phyloP scores from a whole-genome alignment of 2,797 vertebrate genomes.

The Poeciliopsis paucimaculata region DNA sequence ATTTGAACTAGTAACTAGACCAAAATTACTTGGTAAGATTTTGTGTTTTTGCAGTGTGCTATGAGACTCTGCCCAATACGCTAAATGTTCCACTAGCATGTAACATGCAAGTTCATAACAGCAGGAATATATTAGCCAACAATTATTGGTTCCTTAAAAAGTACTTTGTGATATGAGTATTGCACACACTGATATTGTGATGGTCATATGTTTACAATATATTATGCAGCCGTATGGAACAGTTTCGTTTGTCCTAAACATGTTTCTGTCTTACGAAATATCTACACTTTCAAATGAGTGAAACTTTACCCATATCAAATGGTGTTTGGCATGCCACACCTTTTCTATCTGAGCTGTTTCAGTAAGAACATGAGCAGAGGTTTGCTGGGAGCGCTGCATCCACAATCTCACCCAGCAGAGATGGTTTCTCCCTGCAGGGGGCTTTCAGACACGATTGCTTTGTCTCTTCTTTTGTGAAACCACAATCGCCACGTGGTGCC shows the following conservation, averaged over 20 bases:
- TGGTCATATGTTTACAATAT: background rate
- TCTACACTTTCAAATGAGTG: slow-evolving; percentile 42
- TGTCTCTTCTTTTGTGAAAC: slow-evolving; percentile 63
- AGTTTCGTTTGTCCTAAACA: slow-evolving; percentile 3
- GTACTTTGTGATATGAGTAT: background rate
- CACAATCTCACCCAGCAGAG: slow-evolving; percentile 47
- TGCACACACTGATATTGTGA: background rate
- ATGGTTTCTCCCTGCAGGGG: slow-evolving; percentile 58
- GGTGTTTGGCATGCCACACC: slow-evolving; percentile 16
- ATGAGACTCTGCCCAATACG: background rate
- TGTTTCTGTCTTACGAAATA: slow-evolving; percentile 45
- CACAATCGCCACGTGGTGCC: slow-evolving; percentile 60
- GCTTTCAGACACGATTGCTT: slow-evolving; percentile 47
- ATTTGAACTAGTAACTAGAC: too few relatives aligned
- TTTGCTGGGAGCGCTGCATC: slow-evolving; percentile 37
- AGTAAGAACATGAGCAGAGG: slow-evolving; percentile 31
- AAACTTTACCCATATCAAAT: slow-evolving; percentile 58
- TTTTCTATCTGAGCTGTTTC: slow-evolving; percentile 32
- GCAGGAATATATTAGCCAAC: background rate
- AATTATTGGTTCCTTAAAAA: background rate
- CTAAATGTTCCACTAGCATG: background rate
- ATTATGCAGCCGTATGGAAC: background rate
- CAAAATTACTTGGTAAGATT: too few relatives aligned
- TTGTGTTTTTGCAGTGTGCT: background rate
- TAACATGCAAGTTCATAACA: background rate